Percentiles rank a stretch among this genome's conserved stretches.
Conservation (phyloP, 1,140 invertebrate genomes). For the Brachionus manjavacas region DNA sequence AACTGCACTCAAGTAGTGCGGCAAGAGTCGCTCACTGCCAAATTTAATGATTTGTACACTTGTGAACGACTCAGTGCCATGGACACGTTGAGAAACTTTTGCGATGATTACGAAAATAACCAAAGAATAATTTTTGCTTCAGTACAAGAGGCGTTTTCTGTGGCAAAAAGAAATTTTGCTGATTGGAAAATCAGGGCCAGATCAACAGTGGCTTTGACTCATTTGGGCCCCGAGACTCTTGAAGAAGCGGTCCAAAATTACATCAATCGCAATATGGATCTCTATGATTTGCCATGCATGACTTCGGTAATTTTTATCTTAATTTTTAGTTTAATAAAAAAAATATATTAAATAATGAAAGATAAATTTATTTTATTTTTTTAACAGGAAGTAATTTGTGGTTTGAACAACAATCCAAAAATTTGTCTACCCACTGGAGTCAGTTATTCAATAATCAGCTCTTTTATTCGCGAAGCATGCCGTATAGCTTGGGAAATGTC, state of each 20-base stretch:
- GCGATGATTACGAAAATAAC: conserved; percentile 55
- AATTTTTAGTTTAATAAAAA: background rate
- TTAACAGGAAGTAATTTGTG: conserved; percentile 53
- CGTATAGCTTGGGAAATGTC: conserved; percentile 56
- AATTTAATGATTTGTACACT: conserved; percentile 55
- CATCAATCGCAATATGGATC: conserved; percentile 56
- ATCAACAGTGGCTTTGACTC: conserved; percentile 53
- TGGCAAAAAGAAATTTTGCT: conserved; percentile 54
- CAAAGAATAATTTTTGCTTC: conserved; percentile 53
- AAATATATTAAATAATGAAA: too few species aligned
- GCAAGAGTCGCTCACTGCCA: conserved; percentile 46
- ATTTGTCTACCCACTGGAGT: conserved; percentile 52
- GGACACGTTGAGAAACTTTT: conserved; percentile 52
- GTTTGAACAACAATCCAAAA: conserved; percentile 52
- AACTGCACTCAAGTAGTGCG: background rate
- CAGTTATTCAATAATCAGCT: conserved; percentile 51
- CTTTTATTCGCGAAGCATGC: conserved; percentile 55
- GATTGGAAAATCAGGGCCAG: conserved; percentile 57
- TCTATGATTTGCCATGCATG: conserved; percentile 53
- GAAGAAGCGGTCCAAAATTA: conserved; percentile 57
- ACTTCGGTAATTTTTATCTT: conserved; percentile 49
- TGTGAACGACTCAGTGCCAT: conserved; percentile 53
- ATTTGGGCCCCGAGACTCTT: conserved; percentile 55
- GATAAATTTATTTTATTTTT: too few species aligned
- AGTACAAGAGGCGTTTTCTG: conserved; percentile 55